These are phyloP conservation scores for Pocota personata DNA, from an alignment of 2,888 invertebrate species.

Conservation along the genomic window DNA sequence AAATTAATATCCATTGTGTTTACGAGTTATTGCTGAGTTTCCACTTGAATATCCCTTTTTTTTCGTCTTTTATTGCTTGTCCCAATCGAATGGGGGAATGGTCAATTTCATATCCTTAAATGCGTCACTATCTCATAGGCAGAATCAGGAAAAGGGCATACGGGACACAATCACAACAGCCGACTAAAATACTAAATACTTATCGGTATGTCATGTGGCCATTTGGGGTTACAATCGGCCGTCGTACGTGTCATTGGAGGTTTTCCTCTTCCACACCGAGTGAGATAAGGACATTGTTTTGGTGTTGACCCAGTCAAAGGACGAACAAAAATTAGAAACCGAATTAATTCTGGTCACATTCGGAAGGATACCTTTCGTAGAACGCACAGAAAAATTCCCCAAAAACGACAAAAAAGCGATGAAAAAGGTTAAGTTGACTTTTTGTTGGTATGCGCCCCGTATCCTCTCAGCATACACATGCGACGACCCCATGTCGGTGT, in stretches of 20 bases:
- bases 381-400: neutral
- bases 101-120: slow-evolving; percentile 4
- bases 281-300: slow-evolving; percentile 47
- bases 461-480: neutral
- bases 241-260: slow-evolving; percentile 37
- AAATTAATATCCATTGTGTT: neutral
- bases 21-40: neutral
- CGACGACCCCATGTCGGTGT: neutral
- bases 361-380: slow-evolving; percentile 1
- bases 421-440: neutral
- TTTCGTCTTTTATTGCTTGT: slow-evolving; percentile 4
- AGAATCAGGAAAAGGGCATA: neutral
- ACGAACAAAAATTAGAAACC: slow-evolving; percentile 52
- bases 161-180: neutral
- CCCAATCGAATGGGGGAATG: neutral
- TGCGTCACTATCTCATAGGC: slow-evolving; percentile 5
- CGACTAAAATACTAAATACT: slow-evolving; percentile 5
- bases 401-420: neutral
- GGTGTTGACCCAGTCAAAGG: slow-evolving; percentile 51
- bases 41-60: neutral
- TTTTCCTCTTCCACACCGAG: neutral
- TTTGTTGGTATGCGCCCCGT: neutral
- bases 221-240: slow-evolving; percentile 35
- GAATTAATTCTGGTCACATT: slow-evolving; percentile 65
- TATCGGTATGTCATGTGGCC: slow-evolving; percentile 17